Conservation (phyloP, 2,888 invertebrate species). For the Taphrorychus bicolor region DNA sequence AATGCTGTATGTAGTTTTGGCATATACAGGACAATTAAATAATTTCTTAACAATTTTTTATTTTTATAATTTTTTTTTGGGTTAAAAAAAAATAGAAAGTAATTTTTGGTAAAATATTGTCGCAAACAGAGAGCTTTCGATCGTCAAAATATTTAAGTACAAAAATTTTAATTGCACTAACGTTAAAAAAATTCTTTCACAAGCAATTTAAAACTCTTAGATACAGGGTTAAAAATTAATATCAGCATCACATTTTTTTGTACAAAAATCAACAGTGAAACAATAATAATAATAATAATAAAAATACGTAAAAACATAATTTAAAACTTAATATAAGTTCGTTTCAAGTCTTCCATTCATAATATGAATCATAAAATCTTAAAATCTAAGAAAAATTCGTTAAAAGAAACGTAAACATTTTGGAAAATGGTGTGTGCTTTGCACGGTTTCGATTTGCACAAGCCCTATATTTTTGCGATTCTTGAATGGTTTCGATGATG, state of each 20-base stretch:
- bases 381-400: conserved; percentile 23
- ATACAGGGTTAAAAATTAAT: conserved; percentile 13
- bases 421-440: conserved; percentile 50
- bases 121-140: conserved; percentile 43
- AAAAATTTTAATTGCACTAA: conserved; percentile 30
- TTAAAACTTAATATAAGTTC: conserved; percentile 38
- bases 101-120: no score
- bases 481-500: no score
- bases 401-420: conserved; percentile 30
- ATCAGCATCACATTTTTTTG: background rate
- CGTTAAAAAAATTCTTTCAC: background rate
- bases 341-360: conserved; percentile 16
- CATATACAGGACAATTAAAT: no score
- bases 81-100: conserved; percentile 40
- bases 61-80: no score
- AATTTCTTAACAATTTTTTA: conserved; percentile 9
- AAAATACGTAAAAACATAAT: conserved; percentile 18
- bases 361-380: conserved; percentile 13
- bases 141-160: conserved; percentile 30
- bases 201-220: background rate
- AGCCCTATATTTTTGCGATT: conserved; percentile 57
- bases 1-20: no score
- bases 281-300: no score
- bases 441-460: conserved; percentile 57
- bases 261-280: conserved; percentile 21